Conservation (phyloP, 2,797 vertebrate species). For the Leptodactylus fallax region DNA sequence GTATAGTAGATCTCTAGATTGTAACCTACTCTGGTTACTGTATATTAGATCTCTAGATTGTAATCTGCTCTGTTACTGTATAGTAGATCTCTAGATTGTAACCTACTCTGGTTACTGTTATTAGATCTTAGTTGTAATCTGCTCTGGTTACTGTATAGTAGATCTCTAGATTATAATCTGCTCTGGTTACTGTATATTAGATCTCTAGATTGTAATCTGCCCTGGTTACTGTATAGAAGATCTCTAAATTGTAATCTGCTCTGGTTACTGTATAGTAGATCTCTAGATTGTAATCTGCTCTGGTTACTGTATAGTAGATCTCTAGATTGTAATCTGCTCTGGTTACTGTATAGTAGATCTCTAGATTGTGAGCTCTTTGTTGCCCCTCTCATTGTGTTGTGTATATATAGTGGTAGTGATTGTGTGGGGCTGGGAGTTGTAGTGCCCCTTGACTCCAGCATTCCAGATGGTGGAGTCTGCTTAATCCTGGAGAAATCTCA, state of each 20-base stretch:
- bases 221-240: neutral
- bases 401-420: no score
- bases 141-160: neutral
- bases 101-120: no score
- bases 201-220: no score
- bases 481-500: neutral
- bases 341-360: neutral
- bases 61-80: neutral
- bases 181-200: no score
- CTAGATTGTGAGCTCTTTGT: neutral
- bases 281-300: neutral
- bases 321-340: no score
- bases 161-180: neutral
- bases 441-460: neutral
- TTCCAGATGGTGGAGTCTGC: neutral
- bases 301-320: no score
- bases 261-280: neutral
- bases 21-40: neutral
- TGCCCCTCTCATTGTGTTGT: no score
- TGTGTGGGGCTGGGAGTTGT: neutral
- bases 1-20: neutral
- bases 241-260: neutral
- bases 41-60: neutral
- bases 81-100: neutral
- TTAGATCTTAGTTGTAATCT: neutral